Evolutionary conservation across 2,797 vertebrate genomes (phyloP), one percentile per base, ranked within the genome.

Genomic region (Crypturellus tataupa): DNA sequence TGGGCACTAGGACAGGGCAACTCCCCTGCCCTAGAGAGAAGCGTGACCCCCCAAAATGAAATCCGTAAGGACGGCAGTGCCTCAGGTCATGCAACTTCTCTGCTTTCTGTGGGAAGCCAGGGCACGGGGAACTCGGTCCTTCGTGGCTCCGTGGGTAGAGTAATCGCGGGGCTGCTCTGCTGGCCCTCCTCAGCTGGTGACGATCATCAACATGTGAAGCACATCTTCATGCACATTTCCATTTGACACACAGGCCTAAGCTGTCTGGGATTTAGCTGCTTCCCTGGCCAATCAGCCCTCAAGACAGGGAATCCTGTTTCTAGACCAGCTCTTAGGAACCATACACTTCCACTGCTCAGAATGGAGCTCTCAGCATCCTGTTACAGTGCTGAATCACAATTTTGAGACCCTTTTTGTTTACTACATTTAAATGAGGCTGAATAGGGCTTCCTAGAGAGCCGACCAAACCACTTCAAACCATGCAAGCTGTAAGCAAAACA

Each of bases 161-260:
- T 33, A 86, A n/a, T 3, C 60, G 76, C 5, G 37, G 37, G 82
- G 90, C 79, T 62, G 44, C n/a, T 23, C 83, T 84, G 91, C 69
- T 64, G 87, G 42, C 51, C 31, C 60, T 78, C 29, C 67, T 70
- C 49, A 47, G 75, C 20, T 31, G 53, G 40, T 0, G 19, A 72
- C 62, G 76, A 92, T 94, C 81, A 96, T 97, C 94, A 90, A 82
- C 89, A 95, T 94, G 92, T 85, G 94, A 94, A 91, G 83, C 94
- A 95, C 90, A 96, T 95, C 86, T 90, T 95, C 69, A 93, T 0
- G n/a, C 80, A 94, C 63, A 62, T 90, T 96, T 90, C 31, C 8
- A 95, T 96, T 95, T 97, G 94, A 95, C 90, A 96, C 86, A 96
- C 94, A 93, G 91, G 79, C 62, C 94, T 97, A 95, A 97, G 85